Percentiles rank a stretch among this genome's conserved stretches.
Evolutionary conservation across 2,888 invertebrate species (phyloP).

Genomic region (Gisinianus flammeolus): DNA sequence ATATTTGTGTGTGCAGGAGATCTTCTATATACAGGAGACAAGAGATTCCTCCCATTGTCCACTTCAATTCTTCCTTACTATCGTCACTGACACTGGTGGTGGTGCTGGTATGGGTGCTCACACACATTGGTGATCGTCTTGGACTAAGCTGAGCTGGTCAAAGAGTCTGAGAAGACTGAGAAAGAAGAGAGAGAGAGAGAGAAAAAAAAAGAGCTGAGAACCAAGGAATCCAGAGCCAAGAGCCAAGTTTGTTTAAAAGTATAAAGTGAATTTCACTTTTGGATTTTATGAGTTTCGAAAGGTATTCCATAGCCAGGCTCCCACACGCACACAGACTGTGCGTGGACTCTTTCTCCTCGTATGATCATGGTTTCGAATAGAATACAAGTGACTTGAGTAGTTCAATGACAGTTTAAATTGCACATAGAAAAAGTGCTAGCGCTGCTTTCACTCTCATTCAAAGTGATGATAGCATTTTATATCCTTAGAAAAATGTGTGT

Average conservation of each 20-base stretch:
- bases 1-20: not conserved
- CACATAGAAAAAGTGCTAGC: slow-evolving; percentile 4
- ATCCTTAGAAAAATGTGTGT: too few relatives aligned
- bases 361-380: too few relatives aligned
- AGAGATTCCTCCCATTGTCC: not conserved
- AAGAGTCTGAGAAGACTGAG: not conserved
- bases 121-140: not conserved
- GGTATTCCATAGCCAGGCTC: not conserved
- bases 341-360: too few relatives aligned
- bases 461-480: too few relatives aligned
- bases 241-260: too few relatives aligned
- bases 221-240: too few relatives aligned
- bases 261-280: too few relatives aligned
- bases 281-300: slow-evolving; percentile 27
- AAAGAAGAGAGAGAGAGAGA: too few relatives aligned
- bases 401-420: slow-evolving; percentile 33
- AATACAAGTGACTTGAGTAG: slow-evolving; percentile 17
- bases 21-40: not conserved
- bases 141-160: too few relatives aligned
- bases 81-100: not conserved
- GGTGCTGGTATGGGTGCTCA: too few relatives aligned
- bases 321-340: too few relatives aligned
- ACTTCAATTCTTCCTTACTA: slow-evolving; percentile 5
- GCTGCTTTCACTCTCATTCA: slow-evolving; percentile 29
- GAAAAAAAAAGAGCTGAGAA: too few relatives aligned